A percentile compares a stretch with the other conserved stretches of the same genome.
Evolutionary conservation across 2,888 invertebrate species (phyloP).

Genomic region (Palloptera scutellata): DNA sequence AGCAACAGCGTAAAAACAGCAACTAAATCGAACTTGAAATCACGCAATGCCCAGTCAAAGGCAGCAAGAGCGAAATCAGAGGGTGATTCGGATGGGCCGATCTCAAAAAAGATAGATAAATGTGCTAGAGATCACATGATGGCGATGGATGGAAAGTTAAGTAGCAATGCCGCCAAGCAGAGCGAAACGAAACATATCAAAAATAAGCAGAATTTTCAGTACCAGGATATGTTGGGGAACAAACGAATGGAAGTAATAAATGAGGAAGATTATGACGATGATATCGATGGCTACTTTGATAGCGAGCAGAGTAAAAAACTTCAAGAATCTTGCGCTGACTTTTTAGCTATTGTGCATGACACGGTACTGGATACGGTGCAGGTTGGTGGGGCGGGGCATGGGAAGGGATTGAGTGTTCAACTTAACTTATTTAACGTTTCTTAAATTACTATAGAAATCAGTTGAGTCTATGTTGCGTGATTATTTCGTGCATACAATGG

Average conservation of each 20-base stretch:
- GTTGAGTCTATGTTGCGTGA: constrained; percentile 34
- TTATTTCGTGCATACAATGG: constrained; percentile 30
- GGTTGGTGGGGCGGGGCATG: constrained; percentile 35
- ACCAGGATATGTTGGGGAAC: constrained; percentile 22
- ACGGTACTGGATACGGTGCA: constrained; percentile 56
- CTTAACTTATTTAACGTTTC: background rate
- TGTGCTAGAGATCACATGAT: too few species aligned
- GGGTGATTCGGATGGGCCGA: background rate
- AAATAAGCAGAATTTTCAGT: constrained; percentile 32
- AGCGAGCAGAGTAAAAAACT: constrained; percentile 30
- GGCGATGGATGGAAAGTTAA: too few species aligned
- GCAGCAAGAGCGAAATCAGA: background rate
- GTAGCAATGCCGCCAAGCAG: background rate
- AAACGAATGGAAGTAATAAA: constrained; percentile 38
- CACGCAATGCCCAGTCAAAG: background rate
- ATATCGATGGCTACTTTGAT: constrained; percentile 15
- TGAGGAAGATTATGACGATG: constrained; percentile 29
- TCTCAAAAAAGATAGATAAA: background rate
- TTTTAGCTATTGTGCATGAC: constrained; percentile 54
- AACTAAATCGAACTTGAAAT: background rate
- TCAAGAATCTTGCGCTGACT: constrained; percentile 53
- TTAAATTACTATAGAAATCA: constrained; percentile 37
- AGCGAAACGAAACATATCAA: constrained; percentile 29
- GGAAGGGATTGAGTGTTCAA: constrained; percentile 12
- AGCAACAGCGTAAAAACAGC: background rate